Evolutionary conservation across 2,888 invertebrate species (phyloP), one percentile per base, ranked within the genome.

Genomic region (Perdita meconis): DNA sequence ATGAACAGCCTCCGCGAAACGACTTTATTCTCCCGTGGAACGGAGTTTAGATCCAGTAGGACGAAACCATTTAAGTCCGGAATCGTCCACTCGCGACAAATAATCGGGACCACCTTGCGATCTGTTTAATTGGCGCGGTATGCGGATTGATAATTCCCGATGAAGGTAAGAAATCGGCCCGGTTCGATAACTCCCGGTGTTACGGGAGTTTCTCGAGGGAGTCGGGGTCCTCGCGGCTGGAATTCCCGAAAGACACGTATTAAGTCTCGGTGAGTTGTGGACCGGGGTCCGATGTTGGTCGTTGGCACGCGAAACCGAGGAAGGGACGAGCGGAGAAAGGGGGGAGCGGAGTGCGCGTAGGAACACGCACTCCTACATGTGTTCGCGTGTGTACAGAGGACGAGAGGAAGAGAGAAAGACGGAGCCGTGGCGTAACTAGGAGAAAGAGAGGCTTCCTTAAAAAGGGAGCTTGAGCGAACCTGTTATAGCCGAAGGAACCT

Each of bases 401-500:
- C 38, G 50, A 57, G 34, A 26, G 50, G 5, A 22, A 57, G 55
- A 61, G 40, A 71, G 84, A 60, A 34, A 55, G 44, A 57, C 40
- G 50, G 63, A 65, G 55, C 13, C 34, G 40, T 38, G 12, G 2
- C 2, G 3, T 10, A 6, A 38, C 30, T 16, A n/a, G 40, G 60
- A 63, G 61, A 67, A 12, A 51, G 74, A 69, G 75, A 64, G 67
- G 56, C 36, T 83, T 86, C 63, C 86, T 87, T 87, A 82, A 86
- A 87, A 90, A 89, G 88, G 87, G 87, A 88, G 86, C 82, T 84
- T 79, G 80, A 76, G 66, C 87, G 87, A 90, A 89, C 90, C 90
- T 90, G 90, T 90, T 90, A 89, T 90, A 88, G 87, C 89, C 89
- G 88, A 86, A 87, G 79, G 85, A 87, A 88, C 84, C 89, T 89